These are phyloP conservation scores for Gadopsis marmoratus DNA, from an alignment of 2,797 vertebrate genomes.

Conservation along the genomic window DNA sequence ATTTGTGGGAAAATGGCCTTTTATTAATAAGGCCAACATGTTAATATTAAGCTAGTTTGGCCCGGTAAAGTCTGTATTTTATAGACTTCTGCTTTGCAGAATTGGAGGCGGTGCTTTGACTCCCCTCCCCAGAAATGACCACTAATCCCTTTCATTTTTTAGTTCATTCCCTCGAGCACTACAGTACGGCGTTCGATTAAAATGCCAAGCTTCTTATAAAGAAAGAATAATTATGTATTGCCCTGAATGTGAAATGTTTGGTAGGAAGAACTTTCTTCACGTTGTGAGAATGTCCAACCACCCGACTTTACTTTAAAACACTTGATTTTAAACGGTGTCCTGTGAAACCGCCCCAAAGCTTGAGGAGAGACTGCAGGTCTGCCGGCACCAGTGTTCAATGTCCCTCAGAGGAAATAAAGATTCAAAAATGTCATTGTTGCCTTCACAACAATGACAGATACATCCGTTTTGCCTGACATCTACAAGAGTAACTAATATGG, in stretches of 20 bases:
- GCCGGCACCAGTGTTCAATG: slow-evolving; percentile 79
- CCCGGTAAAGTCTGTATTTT: background rate
- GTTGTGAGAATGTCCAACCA: background rate
- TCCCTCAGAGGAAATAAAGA: slow-evolving; percentile 70
- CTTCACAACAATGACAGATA: slow-evolving; percentile 64
- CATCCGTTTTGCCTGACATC: slow-evolving; percentile 84
- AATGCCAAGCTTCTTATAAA: background rate
- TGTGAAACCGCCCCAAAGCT: slow-evolving; percentile 72
- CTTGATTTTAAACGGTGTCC: slow-evolving; percentile 52
- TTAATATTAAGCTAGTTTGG: background rate
- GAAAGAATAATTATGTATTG: slow-evolving; percentile 6
- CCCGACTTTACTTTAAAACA: background rate
- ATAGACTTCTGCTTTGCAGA: background rate
- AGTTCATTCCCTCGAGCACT: background rate
- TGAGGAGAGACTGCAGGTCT: slow-evolving; percentile 80
- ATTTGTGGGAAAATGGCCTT: background rate
- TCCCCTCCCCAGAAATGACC: background rate
- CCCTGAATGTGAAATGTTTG: slow-evolving; percentile 40
- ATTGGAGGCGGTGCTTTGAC: background rate
- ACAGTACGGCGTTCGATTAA: slow-evolving; percentile 7
- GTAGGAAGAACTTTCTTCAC: slow-evolving; percentile 34
- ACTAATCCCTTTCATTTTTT: background rate
- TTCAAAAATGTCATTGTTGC: slow-evolving; percentile 50
- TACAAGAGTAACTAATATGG: slow-evolving; percentile 71
- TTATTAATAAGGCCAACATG: background rate